phyloP scores from a whole-genome alignment of 2,797 vertebrate genomes.

The Neostethus bicornis region DNA sequence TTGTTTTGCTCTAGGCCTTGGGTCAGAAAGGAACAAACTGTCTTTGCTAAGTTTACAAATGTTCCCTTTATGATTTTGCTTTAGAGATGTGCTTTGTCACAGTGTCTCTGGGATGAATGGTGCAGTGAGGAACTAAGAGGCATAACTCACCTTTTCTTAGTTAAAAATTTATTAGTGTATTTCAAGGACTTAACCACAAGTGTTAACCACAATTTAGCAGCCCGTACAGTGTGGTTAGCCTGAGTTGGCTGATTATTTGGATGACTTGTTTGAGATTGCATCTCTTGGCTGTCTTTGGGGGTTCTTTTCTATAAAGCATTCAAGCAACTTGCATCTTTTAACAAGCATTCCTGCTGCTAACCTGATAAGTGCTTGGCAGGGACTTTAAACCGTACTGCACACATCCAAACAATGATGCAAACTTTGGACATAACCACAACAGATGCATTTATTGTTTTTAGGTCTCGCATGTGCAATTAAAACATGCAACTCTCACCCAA shows the following conservation, averaged over 20 bases:
- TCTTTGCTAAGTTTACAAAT: conserved; percentile 75
- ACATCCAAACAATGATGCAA: conserved; percentile 72
- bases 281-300: conserved; percentile 52
- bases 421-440: conserved; percentile 64
- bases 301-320: conserved; percentile 62
- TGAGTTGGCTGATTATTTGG: conserved; percentile 50
- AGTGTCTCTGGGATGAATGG: conserved; percentile 50
- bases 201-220: conserved; percentile 73
- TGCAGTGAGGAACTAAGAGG: conserved; percentile 46
- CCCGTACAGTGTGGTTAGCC: conserved; percentile 64
- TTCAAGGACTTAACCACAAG: conserved; percentile 71
- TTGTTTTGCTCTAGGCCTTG: conserved; percentile 76
- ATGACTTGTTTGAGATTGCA: conserved; percentile 22
- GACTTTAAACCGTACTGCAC: conserved; percentile 44
- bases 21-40: conserved; percentile 75
- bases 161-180: conserved; percentile 75
- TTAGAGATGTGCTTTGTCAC: conserved; percentile 44
- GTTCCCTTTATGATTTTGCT: conserved; percentile 65
- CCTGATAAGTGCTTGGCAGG: conserved; percentile 49
- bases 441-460: conserved; percentile 49
- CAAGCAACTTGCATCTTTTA: conserved; percentile 70
- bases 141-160: conserved; percentile 55
- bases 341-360: conserved; percentile 56
- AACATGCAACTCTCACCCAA: conserved; percentile 34
- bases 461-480: conserved; percentile 53